Conservation (phyloP, 2,113 vertebrate species). For the Merops nubicus region DNA sequence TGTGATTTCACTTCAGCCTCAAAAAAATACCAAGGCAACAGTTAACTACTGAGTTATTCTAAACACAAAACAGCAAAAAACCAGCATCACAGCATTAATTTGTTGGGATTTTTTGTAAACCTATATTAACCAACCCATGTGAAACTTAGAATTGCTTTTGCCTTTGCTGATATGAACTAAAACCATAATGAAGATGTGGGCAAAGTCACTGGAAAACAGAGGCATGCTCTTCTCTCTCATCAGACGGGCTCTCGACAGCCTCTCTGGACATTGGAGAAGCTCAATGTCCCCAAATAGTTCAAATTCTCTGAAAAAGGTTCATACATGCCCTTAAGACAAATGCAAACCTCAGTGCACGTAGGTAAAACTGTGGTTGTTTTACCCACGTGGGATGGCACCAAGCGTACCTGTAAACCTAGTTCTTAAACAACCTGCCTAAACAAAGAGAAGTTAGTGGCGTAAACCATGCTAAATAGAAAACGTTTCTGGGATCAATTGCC, state of each 20-base stretch:
- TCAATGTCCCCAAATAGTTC: too few species aligned
- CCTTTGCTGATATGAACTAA: background rate
- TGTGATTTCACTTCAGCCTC: background rate
- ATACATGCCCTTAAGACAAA: too few species aligned
- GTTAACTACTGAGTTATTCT: background rate
- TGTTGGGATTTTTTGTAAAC: background rate
- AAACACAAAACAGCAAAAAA: background rate
- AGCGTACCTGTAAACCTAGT: background rate
- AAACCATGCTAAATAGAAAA: background rate
- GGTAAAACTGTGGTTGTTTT: background rate
- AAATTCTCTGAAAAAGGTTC: background rate
- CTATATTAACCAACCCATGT: background rate
- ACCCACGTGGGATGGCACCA: background rate
- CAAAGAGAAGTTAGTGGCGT: background rate
- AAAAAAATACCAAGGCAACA: background rate
- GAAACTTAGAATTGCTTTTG: background rate
- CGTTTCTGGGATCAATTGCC: background rate
- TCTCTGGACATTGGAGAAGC: background rate
- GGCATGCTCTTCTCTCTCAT: background rate
- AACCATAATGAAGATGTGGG: accelerated
- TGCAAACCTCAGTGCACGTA: accelerated
- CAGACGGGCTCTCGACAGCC: background rate
- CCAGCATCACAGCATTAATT: background rate
- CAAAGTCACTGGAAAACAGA: background rate
- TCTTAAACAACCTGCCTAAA: background rate